Conservation (phyloP, 2,113 vertebrate genomes). For the Cricetomys ansorgei region DNA sequence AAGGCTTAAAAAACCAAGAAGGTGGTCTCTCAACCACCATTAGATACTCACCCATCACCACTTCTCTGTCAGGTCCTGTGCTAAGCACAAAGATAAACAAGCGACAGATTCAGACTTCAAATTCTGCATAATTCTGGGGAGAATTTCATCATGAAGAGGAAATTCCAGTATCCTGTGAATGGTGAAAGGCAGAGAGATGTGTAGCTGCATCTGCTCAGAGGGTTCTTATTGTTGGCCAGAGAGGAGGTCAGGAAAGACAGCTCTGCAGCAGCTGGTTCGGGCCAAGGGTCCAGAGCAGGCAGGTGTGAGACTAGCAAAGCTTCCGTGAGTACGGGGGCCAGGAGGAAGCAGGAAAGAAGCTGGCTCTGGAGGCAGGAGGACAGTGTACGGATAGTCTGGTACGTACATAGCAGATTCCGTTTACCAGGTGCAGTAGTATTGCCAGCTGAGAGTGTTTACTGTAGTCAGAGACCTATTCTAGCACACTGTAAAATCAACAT, state of each 20-base stretch:
- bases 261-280: neutral
- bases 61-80: neutral
- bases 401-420: neutral
- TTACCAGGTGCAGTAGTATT: neutral
- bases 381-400: fast-evolving
- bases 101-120: neutral
- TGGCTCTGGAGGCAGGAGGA: neutral
- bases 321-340: fast-evolving
- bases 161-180: neutral
- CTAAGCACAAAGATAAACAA: neutral
- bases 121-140: neutral
- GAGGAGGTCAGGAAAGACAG: neutral
- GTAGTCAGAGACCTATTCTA: neutral
- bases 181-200: too few species aligned
- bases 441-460: neutral
- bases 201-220: fast-evolving
- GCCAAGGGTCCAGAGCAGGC: neutral
- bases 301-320: neutral
- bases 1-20: neutral
- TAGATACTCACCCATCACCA: neutral
- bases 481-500: neutral
- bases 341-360: fast-evolving
- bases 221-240: neutral
- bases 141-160: neutral
- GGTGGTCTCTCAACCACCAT: neutral